Base-by-base conservation (phyloP, 2,113 vertebrate species). In the Oophaga pumilio region DNA sequence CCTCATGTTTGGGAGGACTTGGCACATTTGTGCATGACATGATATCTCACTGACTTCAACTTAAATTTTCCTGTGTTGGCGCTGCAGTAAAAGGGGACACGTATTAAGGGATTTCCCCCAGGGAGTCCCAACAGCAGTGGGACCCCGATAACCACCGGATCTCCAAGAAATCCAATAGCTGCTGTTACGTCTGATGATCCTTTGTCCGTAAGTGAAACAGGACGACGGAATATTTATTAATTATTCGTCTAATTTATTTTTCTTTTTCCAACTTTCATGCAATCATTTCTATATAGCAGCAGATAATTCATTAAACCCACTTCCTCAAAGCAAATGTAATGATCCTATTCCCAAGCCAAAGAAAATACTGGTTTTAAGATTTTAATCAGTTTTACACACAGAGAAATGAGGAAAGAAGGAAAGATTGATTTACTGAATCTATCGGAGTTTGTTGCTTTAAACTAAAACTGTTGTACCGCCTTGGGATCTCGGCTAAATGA, bases 311-410 rank as follows among this genome's bases (percentile, higher is more conserved):
- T 88, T 82, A 88, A 88, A 83, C 66, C 24, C 52, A 73, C 85
- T 87, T 81, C 33, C 85, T 69, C 56, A 12, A 57, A 87, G 86
- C 78, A 74, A 82, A 33, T 87, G 68, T 87, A 82, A 88, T 83
- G 79, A 88, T 82, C 79, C n/a, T 82, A 88, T 83, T 82, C 79
- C 79, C 86, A 64, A 83, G 86, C n/a, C 69, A 83, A 71, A 83
- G 28, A 74, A 82, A 82, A 83, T 22, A 69, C 68, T 49, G 53
- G 33, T 82, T 88, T 83, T 66, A 88, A 82, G 69, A 76, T 83
- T 88, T 88, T 88, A 88, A 83, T 88, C 86, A 83, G 80, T 83
- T 83, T 82, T 26, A 87, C 73, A 82, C 80, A 82, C 78, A 50
- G 14, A 62, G 64, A 83, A 87, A 87, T 76, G 68, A 43, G 64